Evolutionary conservation across 2,888 invertebrate genomes (phyloP).

Genomic region (Fragum sueziense): DNA sequence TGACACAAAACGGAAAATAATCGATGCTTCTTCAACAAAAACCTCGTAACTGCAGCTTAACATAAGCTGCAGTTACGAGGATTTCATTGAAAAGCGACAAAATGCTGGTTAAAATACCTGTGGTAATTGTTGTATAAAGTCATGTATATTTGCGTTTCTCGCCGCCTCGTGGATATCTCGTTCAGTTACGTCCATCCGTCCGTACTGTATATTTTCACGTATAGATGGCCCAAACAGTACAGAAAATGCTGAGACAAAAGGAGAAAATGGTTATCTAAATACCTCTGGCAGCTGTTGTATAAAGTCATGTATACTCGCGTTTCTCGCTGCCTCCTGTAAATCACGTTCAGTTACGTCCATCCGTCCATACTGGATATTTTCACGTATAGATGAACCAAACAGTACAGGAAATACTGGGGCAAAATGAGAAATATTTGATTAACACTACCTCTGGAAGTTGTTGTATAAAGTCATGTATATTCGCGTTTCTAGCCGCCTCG

Average conservation of each 20-base stretch:
- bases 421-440: not conserved
- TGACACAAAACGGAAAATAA: too few relatives aligned
- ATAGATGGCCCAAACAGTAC: constrained; percentile 86
- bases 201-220: constrained; percentile 84
- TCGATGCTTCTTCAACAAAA: too few relatives aligned
- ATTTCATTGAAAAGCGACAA: too few relatives aligned
- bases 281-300: constrained; percentile 81
- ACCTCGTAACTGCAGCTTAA: too few relatives aligned
- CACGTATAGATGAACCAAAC: constrained; percentile 84
- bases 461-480: constrained; percentile 82
- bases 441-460: constrained; percentile 81
- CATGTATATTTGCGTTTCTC: constrained; percentile 82
- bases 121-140: constrained; percentile 82
- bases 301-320: constrained; percentile 83
- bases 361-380: constrained; percentile 84
- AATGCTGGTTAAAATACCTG: too few relatives aligned
- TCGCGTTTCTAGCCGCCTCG: constrained; percentile 81
- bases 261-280: not conserved
- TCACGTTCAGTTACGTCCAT: constrained; percentile 77
- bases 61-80: too few relatives aligned
- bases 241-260: too few relatives aligned
- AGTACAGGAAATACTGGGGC: too few relatives aligned
- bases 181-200: constrained; percentile 77
- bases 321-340: constrained; percentile 79
- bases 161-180: constrained; percentile 80